Evolutionary conservation across 2,113 vertebrate species (phyloP).

Genomic region (Callocephalon fimbriatum): DNA sequence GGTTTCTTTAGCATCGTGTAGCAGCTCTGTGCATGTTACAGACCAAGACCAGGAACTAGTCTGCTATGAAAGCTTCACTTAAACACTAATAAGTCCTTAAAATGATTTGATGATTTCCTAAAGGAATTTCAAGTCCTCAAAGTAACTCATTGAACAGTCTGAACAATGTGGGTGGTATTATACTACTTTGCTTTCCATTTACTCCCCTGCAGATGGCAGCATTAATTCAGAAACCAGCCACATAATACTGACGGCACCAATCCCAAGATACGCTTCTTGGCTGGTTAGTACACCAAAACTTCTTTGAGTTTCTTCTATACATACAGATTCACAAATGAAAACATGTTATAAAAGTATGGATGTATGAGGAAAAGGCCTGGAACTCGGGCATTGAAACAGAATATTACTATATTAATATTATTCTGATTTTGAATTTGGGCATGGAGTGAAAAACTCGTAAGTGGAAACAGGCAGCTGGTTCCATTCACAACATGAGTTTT

Average conservation of each 20-base stretch:
- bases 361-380: neutral
- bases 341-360: rapidly evolving
- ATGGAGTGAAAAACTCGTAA: rapidly evolving
- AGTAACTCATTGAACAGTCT: neutral
- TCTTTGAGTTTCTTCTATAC: neutral
- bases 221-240: slow-evolving; percentile 86
- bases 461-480: neutral
- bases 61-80: neutral
- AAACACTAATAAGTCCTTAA: neutral
- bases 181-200: neutral
- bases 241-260: slow-evolving; percentile 84
- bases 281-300: slow-evolving; percentile 78
- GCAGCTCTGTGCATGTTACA: neutral
- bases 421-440: neutral
- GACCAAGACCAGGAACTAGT: neutral
- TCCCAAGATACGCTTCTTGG: slow-evolving; percentile 91
- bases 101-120: neutral
- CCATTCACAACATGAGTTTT: neutral
- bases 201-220: slow-evolving; percentile 87
- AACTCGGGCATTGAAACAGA: neutral
- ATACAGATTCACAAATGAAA: neutral
- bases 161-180: rapidly evolving
- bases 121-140: neutral
- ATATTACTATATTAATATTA: rapidly evolving
- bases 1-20: neutral